Evolutionary conservation across 2,113 vertebrate species (phyloP).

Genomic region (human): DNA sequence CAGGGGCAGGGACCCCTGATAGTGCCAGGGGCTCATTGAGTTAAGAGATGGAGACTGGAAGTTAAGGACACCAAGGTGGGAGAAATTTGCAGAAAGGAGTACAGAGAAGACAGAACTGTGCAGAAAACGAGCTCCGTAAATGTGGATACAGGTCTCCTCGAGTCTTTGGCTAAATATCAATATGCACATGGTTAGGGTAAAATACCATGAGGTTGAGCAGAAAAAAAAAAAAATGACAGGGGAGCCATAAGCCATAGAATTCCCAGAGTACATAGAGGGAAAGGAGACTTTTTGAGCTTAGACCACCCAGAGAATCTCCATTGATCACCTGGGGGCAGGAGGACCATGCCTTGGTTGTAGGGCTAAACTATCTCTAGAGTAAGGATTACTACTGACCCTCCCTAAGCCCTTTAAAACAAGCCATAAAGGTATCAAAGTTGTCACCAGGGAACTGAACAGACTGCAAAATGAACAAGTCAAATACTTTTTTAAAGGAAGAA

Average conservation of each 20-base stretch:
- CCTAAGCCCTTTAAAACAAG: neutral
- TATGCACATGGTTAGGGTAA: neutral
- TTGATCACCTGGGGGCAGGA: neutral
- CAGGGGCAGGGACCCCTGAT: neutral
- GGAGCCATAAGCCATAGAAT: too few species aligned
- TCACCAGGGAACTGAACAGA: neutral
- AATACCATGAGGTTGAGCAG: neutral
- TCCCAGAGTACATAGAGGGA: neutral
- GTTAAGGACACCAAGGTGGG: neutral
- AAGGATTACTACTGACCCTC: neutral
- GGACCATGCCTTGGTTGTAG: neutral
- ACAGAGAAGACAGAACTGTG: neutral
- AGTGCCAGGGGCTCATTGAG: neutral
- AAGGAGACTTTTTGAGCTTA: neutral
- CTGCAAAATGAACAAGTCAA: neutral
- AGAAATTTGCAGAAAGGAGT: neutral
- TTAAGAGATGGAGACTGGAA: neutral
- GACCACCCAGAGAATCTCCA: neutral
- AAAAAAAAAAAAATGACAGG: neutral
- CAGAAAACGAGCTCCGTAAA: neutral
- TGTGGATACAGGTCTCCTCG: neutral
- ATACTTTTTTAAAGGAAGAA: neutral
- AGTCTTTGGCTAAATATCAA: neutral
- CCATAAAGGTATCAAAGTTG: neutral
- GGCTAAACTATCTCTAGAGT: neutral